Conservation (phyloP, 2,113 vertebrate species). For the Dendrocopos noguchii region DNA sequence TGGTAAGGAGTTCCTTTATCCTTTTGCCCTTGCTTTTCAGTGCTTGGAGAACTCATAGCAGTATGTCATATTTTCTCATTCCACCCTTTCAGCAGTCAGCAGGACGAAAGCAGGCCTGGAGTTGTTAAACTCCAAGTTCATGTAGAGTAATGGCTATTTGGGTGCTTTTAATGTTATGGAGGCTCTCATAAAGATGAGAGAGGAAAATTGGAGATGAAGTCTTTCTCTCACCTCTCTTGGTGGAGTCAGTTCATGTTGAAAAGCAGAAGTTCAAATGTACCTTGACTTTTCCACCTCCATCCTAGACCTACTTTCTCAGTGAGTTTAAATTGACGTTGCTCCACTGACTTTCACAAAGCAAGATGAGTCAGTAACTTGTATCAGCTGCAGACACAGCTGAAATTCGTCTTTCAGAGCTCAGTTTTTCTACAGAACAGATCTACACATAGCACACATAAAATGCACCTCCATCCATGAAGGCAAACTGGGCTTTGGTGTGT, state of each 20-base stretch:
- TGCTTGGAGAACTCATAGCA: background rate
- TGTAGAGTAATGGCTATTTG: background rate
- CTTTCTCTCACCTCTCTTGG: background rate
- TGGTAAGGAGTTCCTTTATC: slow-evolving; percentile 19
- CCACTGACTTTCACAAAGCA: background rate
- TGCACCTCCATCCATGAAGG: background rate
- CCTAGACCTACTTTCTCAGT: background rate
- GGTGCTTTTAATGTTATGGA: background rate
- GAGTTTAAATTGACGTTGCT: background rate
- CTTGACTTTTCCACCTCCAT: accelerated
- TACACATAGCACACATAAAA: background rate
- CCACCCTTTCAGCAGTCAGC: background rate
- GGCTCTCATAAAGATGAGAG: background rate
- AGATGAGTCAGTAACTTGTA: background rate
- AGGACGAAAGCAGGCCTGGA: background rate
- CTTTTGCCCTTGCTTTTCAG: slow-evolving; percentile 46
- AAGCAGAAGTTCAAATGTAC: background rate
- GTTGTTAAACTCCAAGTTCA: background rate
- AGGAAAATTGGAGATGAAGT: background rate
- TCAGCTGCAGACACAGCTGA: background rate
- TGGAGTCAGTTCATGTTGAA: background rate
- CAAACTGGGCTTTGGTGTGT: background rate
- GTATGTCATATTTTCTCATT: background rate
- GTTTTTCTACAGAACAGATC: background rate
- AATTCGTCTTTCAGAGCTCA: background rate